Conservation (phyloP, 2,888 invertebrate species). For the Parnassius apollo region DNA sequence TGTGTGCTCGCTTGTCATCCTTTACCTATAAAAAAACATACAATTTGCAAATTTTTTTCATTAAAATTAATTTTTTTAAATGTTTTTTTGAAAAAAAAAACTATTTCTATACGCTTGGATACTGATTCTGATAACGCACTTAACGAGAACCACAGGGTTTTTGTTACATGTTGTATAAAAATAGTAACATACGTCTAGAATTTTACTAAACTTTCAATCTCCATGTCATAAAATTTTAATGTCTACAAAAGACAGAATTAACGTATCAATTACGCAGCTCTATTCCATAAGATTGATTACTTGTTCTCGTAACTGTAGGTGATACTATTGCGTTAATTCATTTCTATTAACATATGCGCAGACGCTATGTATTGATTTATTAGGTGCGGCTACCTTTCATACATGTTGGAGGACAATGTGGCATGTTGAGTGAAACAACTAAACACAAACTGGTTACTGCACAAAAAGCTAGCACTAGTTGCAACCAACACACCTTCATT, state of each 20-base stretch:
- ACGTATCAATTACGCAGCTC: constrained; percentile 17
- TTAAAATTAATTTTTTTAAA: too few relatives aligned
- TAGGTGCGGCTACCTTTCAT: constrained; percentile 9
- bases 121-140: too few relatives aligned
- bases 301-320: constrained; percentile 3
- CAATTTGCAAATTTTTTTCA: too few relatives aligned
- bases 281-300: constrained; percentile 14
- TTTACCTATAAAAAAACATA: too few relatives aligned
- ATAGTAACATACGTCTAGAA: too few relatives aligned
- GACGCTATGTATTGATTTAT: constrained; percentile 18
- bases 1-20: too few relatives aligned
- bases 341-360: constrained; percentile 19
- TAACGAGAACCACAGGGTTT: too few relatives aligned
- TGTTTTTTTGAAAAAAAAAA: too few relatives aligned
- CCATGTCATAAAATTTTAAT: too few relatives aligned
- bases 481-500: constrained; percentile 40
- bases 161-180: too few relatives aligned
- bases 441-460: constrained; percentile 39
- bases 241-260: neutral
- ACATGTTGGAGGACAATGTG: constrained; percentile 20
- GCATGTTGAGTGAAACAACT: constrained; percentile 23
- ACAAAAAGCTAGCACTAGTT: constrained; percentile 42
- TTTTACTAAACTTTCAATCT: too few relatives aligned
- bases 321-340: constrained; percentile 18
- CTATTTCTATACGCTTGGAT: too few relatives aligned